Percentiles rank a stretch among this genome's conserved stretches.
Conservation (phyloP, 37 sponge, comb jelly and placozoan genomes). For the Cliona cf. orientalis region DNA sequence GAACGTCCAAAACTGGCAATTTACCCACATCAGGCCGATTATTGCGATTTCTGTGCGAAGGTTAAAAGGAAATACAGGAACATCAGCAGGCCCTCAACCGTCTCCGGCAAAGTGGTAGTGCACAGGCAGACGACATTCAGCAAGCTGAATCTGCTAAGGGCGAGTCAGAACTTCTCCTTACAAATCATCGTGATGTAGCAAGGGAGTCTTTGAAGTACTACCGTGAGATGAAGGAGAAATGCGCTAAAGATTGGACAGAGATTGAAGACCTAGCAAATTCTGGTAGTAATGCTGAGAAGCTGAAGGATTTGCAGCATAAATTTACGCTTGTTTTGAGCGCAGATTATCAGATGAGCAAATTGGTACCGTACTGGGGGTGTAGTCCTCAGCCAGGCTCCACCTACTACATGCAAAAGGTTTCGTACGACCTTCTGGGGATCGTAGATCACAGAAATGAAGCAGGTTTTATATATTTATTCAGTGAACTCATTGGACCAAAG, state of each 20-base stretch:
- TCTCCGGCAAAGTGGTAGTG: constrained; percentile 23
- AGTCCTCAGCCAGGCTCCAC: constrained; percentile 41
- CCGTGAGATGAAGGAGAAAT: constrained; percentile 20
- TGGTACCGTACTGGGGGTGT: constrained; percentile 58
- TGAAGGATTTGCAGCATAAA: too few relatives aligned
- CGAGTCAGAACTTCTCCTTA: not conserved
- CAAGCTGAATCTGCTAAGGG: constrained; percentile 9
- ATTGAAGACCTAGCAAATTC: not conserved
- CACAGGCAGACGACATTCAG: not conserved
- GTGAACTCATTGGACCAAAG: constrained; percentile 30
- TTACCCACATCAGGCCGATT: constrained; percentile 46
- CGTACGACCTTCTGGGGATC: constrained; percentile 42
- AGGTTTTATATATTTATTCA: not conserved
- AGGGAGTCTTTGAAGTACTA: constrained; percentile 35
- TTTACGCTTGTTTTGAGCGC: constrained; percentile 40
- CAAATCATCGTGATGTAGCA: constrained; percentile 21
- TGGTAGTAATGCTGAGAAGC: too few relatives aligned
- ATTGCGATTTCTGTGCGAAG: constrained; percentile 43
- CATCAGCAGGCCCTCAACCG: constrained; percentile 7
- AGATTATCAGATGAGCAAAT: constrained; percentile 55
- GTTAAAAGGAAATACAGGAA: constrained; percentile 32
- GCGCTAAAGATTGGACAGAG: constrained; percentile 27
- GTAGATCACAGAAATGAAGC: constrained; percentile 19
- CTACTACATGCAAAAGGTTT: constrained; percentile 46
- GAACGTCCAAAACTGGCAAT: constrained; percentile 40